Conservation (phyloP, 2,888 invertebrate species). For the Chloromyia formosa region DNA sequence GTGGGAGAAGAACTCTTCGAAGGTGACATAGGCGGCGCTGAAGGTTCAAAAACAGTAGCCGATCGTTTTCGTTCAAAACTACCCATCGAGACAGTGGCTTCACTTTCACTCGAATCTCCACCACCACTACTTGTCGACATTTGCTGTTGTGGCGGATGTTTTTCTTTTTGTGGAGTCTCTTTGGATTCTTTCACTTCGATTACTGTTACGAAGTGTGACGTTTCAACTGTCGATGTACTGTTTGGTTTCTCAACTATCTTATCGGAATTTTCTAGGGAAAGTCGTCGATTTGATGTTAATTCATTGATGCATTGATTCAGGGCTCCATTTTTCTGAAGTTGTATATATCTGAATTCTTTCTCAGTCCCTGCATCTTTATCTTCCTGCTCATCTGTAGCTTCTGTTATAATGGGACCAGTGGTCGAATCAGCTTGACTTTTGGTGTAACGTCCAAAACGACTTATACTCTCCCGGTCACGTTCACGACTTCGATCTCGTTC, state of each 20-base stretch:
- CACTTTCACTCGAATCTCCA: conserved; percentile 51
- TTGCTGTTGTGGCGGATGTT: conserved; percentile 51
- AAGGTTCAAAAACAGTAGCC: conserved; percentile 55
- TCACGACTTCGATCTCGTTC: conserved; percentile 48
- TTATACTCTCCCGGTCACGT: conserved; percentile 47
- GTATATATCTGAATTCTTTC: conserved; percentile 58
- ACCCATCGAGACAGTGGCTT: conserved; percentile 45
- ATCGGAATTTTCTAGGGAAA: conserved; percentile 66
- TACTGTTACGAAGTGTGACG: conserved; percentile 80
- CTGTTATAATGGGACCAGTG: conserved; percentile 47
- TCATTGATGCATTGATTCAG: conserved; percentile 75
- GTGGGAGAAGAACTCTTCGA: conserved; percentile 53
- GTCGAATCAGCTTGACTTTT: conserved; percentile 29
- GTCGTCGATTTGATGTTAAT: conserved; percentile 69
- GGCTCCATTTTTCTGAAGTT: conserved; percentile 60
- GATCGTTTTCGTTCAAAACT: conserved; percentile 57
- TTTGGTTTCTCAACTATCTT: conserved; percentile 45
- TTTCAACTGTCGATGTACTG: conserved; percentile 51
- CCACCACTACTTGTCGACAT: conserved; percentile 41
- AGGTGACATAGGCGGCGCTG: conserved; percentile 62
- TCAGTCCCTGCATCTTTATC: conserved; percentile 62
- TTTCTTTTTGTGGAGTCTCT: conserved; percentile 55
- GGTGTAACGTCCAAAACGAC: conserved; percentile 42
- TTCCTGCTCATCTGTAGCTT: conserved; percentile 55
- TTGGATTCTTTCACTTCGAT: conserved; percentile 87